Percentiles rank a stretch among this genome's conserved stretches.
Evolutionary conservation across 1,140 invertebrate genomes (phyloP).

Genomic region (Hetaerina americana): DNA sequence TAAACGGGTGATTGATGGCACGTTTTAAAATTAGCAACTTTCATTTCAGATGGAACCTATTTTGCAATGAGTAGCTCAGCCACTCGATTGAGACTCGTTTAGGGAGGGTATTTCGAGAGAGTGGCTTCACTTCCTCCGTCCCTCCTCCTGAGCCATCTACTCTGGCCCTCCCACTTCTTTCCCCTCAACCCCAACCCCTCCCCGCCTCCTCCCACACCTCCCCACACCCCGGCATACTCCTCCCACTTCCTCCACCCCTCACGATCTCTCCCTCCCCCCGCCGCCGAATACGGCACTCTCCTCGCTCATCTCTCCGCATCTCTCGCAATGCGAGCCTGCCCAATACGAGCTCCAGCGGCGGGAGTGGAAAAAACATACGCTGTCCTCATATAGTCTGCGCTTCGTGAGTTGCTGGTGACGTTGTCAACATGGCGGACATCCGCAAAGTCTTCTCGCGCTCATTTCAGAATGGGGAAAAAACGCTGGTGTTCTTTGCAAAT

Average conservation of each 20-base stretch:
- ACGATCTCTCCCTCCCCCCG: background rate
- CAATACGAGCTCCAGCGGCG: no score
- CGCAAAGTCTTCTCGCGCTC: no score
- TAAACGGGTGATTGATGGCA: background rate
- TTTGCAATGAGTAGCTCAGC: background rate
- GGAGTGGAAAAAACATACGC: no score
- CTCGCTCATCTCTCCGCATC: background rate
- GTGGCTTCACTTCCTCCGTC: background rate
- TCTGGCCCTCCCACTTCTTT: background rate
- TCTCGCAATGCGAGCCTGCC: no score
- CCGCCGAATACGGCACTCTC: background rate
- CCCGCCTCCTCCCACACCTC: background rate
- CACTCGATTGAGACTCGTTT: background rate
- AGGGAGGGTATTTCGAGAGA: background rate
- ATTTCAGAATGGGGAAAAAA: no score
- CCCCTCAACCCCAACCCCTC: no score
- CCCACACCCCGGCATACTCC: no score
- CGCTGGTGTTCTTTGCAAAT: no score
- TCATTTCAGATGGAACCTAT: background rate
- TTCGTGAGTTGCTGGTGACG: no score
- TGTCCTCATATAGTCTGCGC: no score
- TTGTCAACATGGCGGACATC: no score
- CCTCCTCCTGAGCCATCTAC: background rate
- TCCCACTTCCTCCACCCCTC: background rate
- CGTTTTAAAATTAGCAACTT: background rate